phyloP scores from a whole-genome alignment of 2,113 vertebrate genomes.

The Semicossyphus pulcher region DNA sequence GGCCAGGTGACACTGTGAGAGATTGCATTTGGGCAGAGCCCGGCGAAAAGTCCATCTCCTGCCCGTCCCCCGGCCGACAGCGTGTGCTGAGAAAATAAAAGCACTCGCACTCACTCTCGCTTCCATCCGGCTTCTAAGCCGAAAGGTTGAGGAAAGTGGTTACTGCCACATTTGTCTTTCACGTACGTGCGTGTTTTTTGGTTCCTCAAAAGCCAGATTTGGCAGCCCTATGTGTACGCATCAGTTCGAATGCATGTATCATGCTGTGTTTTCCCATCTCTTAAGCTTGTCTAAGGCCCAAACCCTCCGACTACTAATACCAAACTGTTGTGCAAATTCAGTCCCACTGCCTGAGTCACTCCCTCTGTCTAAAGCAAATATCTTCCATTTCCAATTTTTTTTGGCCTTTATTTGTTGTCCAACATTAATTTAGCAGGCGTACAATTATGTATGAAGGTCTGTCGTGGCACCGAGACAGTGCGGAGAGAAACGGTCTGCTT shows the following conservation, averaged over 20 bases:
- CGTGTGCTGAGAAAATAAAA: slow-evolving; percentile 44
- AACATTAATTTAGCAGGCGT: slow-evolving; percentile 35
- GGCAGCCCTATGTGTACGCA: not conserved
- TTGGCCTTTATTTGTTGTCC: slow-evolving; percentile 28
- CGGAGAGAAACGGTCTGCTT: slow-evolving; percentile 21
- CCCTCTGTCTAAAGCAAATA: not conserved
- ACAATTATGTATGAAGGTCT: slow-evolving; percentile 20
- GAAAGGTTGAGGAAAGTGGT: slow-evolving; percentile 45
- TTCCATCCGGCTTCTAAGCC: slow-evolving; percentile 27
- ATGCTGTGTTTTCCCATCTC: not conserved
- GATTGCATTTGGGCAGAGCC: slow-evolving; percentile 60
- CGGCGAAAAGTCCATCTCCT: slow-evolving; percentile 59
- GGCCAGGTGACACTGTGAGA: slow-evolving; percentile 63
- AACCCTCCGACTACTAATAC: too few relatives aligned
- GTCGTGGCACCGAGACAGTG: slow-evolving; percentile 12
- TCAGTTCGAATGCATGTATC: not conserved
- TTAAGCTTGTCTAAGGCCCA: not conserved
- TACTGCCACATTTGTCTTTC: slow-evolving; percentile 4
- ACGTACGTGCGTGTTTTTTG: not conserved
- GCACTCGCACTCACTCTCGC: slow-evolving; percentile 22
- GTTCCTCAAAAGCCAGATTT: not conserved
- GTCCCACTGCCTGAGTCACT: not conserved
- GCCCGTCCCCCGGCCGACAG: slow-evolving; percentile 21
- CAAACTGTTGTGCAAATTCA: not conserved
- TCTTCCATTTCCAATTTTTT: not conserved